phyloP scores from a whole-genome alignment of 2,797 vertebrate species.

The Oreortyx pictus region DNA sequence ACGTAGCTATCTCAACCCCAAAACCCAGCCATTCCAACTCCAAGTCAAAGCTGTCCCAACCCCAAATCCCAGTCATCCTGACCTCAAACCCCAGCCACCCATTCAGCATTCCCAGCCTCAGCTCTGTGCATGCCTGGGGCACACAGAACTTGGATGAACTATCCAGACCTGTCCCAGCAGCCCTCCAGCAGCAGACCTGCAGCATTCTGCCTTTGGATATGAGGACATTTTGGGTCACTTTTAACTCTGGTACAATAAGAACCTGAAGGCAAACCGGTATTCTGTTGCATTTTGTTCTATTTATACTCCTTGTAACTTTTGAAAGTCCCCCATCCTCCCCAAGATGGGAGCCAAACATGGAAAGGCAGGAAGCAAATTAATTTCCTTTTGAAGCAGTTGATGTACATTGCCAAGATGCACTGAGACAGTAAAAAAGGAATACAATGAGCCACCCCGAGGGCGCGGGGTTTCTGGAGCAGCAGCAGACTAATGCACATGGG shows the following conservation, averaged over 20 bases:
- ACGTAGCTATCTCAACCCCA: no score
- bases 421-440: neutral
- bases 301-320: conserved; percentile 3
- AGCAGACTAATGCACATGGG: rapidly evolving
- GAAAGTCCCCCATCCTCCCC: conserved; percentile 12
- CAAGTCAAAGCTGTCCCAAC: no score
- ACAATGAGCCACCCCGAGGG: neutral
- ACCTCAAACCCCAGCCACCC: neutral
- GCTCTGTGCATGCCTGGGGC: neutral
- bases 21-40: no score
- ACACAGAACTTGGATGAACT: neutral
- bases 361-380: conserved; percentile 49
- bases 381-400: conserved; percentile 20
- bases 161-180: rapidly evolving
- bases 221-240: neutral
- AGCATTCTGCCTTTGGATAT: neutral
- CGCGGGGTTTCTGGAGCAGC: neutral
- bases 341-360: conserved; percentile 4
- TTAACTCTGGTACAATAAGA: neutral
- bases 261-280: neutral
- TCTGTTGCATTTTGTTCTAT: conserved; percentile 6
- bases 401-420: neutral
- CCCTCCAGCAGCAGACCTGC: neutral
- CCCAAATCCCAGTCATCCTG: no score
- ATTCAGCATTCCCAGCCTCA: neutral